Evolutionary conservation across 2,113 vertebrate genomes (phyloP).

Genomic region (Dolichotis patagonum): DNA sequence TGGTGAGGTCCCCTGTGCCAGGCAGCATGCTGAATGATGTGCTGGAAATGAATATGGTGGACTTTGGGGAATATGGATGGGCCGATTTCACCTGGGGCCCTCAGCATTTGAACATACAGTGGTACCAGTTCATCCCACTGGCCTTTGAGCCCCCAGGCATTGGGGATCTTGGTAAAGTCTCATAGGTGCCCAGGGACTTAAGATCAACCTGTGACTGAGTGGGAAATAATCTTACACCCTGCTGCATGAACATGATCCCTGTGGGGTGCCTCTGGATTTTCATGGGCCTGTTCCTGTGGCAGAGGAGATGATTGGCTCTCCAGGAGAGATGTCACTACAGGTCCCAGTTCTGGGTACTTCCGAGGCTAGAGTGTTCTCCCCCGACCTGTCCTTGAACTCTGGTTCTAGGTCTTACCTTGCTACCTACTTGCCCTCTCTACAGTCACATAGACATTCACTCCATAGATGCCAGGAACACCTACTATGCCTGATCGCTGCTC

Average conservation of each 20-base stretch:
- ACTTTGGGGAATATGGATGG: rapidly evolving
- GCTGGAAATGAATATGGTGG: neutral
- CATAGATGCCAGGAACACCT: rapidly evolving
- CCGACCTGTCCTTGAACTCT: rapidly evolving
- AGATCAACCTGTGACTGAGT: neutral
- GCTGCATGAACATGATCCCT: rapidly evolving
- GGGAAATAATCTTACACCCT: neutral
- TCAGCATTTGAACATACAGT: neutral
- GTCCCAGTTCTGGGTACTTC: neutral
- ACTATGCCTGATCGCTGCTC: rapidly evolving
- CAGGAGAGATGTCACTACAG: neutral
- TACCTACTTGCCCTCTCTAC: neutral
- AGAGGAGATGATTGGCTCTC: rapidly evolving
- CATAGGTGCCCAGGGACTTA: neutral
- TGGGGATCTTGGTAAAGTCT: rapidly evolving
- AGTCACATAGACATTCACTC: too few relatives aligned
- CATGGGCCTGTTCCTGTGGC: rapidly evolving
- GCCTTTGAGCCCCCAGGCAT: neutral
- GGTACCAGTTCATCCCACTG: neutral
- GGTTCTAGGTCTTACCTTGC: neutral
- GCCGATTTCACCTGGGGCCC: neutral
- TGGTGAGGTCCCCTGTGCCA: rapidly evolving
- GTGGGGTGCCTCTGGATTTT: rapidly evolving
- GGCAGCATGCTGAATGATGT: rapidly evolving
- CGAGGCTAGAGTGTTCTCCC: neutral